These are phyloP conservation scores for Lithophane semibrunnea DNA, from an alignment of 2,888 invertebrate genomes.

Conservation along the genomic window DNA sequence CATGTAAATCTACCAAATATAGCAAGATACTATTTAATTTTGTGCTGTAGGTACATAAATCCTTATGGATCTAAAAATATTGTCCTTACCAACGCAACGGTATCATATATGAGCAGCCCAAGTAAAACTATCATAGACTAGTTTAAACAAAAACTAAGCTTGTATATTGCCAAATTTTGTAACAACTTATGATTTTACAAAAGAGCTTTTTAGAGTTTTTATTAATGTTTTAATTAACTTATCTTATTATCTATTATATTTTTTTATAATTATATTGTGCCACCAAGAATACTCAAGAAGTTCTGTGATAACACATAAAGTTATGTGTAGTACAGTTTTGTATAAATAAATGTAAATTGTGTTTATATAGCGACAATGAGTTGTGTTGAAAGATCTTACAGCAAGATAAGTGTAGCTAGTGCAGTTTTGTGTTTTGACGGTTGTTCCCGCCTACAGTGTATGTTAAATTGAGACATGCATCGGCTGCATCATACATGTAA, in stretches of 20 bases:
- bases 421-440: constrained; percentile 15
- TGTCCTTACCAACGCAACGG: background rate
- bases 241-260: background rate
- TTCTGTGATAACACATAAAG: background rate
- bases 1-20: background rate
- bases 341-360: constrained; percentile 7
- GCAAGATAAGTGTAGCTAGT: background rate
- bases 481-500: constrained; percentile 34
- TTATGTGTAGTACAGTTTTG: constrained; percentile 4
- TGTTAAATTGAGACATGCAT: background rate
- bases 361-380: constrained; percentile 4
- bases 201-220: background rate
- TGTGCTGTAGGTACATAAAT: background rate
- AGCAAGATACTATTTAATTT: background rate
- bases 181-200: background rate
- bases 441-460: background rate
- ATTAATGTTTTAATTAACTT: background rate
- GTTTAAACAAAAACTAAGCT: background rate
- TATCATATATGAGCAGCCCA: background rate
- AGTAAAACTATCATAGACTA: background rate
- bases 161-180: background rate
- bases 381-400: background rate
- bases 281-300: background rate
- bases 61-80: background rate
- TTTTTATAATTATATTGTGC: constrained; percentile 16